phyloP scores from a whole-genome alignment of 2,113 vertebrate genomes.

The Carlito syrichta region DNA sequence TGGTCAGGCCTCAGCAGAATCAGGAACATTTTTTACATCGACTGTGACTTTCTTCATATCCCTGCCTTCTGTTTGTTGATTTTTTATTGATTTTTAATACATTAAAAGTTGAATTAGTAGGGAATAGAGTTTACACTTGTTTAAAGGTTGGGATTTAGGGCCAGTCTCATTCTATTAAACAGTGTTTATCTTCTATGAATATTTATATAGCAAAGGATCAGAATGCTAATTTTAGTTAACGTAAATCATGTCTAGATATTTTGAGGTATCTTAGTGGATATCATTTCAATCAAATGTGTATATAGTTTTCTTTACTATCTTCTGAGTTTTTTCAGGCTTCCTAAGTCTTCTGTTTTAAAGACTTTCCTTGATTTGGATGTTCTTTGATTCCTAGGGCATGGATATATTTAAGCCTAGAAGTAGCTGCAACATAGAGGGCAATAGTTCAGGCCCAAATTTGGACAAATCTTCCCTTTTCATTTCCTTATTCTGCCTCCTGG shows the following conservation, averaged over 20 bases:
- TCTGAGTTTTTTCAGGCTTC: background rate
- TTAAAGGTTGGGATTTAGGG: background rate
- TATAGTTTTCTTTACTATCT: background rate
- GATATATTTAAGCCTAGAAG: background rate
- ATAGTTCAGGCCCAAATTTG: background rate
- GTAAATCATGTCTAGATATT: background rate
- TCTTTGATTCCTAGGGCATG: background rate
- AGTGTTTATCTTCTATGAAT: background rate
- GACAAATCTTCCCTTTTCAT: background rate
- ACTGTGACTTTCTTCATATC: background rate
- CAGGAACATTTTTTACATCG: background rate
- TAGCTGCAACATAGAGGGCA: background rate
- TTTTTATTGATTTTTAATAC: background rate
- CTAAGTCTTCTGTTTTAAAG: background rate
- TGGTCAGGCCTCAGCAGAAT: background rate
- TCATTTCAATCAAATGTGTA: background rate
- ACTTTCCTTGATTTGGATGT: background rate
- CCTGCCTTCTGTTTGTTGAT: background rate
- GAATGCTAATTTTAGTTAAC: background rate
- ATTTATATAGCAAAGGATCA: background rate
- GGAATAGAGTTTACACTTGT: background rate
- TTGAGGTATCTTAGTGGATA: background rate
- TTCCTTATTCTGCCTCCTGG: background rate
- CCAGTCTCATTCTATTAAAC: background rate
- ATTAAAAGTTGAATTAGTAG: background rate